Evolutionary conservation across 2,113 vertebrate species (phyloP), one percentile per base, ranked within the genome.

Genomic region (Megalops atlanticus): DNA sequence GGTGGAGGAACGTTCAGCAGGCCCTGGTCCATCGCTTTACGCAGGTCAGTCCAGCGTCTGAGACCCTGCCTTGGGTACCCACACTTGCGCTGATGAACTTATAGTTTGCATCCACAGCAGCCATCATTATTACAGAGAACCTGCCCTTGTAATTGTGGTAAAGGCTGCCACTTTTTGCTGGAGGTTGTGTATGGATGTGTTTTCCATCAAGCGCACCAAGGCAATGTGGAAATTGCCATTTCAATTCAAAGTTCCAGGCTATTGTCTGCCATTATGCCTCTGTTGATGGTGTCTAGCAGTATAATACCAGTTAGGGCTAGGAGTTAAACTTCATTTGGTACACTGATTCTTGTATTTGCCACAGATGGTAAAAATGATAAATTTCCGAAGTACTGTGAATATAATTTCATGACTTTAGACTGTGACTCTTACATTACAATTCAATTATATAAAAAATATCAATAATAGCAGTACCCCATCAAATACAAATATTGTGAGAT

Each of bases 221-320:
- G 80, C 75, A 83, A 76, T 85, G 81, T 27, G 81, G 81, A 58
- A 85, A 85, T 5, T 80, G 79, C 77, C 81, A 80, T 72, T 83
- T 84, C 8, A 18, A n/a, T 43, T 78, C 47, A 49, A 85, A 84
- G 36, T 69, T 79, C 31, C 24, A 10, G 11, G 84, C 74, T 49
- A 85, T 52, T 7, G 36, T 40, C 54, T 24, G 27, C 84, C 84
- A 85, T 68, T 82, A 70, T 45, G 70, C 35, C 71, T 81, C 72
- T 31, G 80, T 79, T 47, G 76, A 58, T 71, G 84, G 84, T 52
- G 74, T 83, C 84, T 85, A 78, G 38, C 35, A 36, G 18, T 35
- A 41, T 10, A 70, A 72, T 54, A 81, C 5, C 5, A 33, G 1
- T 31, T 21, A 27, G 27, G 12, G 35, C 68, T 70, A 70, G 68